A percentile compares a stretch with the other conserved stretches of the same genome.
Evolutionary conservation across 92 coral and sea anemone genomes (phyloP).

Genomic region (Desmophyllum pertusum): DNA sequence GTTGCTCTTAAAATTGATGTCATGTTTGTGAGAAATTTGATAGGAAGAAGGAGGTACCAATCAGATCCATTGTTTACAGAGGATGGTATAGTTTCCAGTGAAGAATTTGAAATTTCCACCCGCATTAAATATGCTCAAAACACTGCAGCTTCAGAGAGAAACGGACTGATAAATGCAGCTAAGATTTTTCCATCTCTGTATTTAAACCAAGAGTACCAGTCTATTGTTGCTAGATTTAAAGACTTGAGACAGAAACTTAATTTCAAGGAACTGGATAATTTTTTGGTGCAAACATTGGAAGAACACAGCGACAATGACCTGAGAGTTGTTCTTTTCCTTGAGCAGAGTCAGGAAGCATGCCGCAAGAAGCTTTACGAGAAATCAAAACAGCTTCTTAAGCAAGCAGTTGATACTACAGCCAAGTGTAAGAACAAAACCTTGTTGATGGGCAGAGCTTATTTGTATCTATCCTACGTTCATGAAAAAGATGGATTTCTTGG

Average conservation of each 20-base stretch:
- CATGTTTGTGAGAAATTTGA: conserved; percentile 8
- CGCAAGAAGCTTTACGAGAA: conserved; percentile 69
- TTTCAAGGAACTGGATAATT: conserved; percentile 68
- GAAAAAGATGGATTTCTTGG: conserved; percentile 83
- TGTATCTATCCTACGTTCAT: conserved; percentile 85
- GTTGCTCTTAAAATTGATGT: conserved; percentile 67
- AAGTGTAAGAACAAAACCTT: conserved; percentile 85
- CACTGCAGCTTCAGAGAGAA: conserved; percentile 21
- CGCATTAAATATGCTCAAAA: neutral
- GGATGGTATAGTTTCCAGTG: conserved; percentile 65
- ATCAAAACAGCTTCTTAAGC: conserved; percentile 80
- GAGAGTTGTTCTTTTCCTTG: conserved; percentile 75
- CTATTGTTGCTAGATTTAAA: conserved; percentile 61
- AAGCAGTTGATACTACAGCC: conserved; percentile 77
- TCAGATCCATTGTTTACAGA: conserved; percentile 29
- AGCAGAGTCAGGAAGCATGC: conserved; percentile 83
- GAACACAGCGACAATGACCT: conserved; percentile 68
- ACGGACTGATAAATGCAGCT: conserved; percentile 13
- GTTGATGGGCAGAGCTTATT: conserved; percentile 82
- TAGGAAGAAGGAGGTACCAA: conserved; percentile 48
- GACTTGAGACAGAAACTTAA: conserved; percentile 66
- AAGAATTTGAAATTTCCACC: conserved; percentile 75
- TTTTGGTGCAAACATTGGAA: conserved; percentile 60
- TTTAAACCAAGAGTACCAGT: conserved; percentile 69
- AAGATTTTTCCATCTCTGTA: conserved; percentile 67